These are phyloP conservation scores for Macaria notata DNA, from an alignment of 2,888 invertebrate genomes.

Conservation along the genomic window DNA sequence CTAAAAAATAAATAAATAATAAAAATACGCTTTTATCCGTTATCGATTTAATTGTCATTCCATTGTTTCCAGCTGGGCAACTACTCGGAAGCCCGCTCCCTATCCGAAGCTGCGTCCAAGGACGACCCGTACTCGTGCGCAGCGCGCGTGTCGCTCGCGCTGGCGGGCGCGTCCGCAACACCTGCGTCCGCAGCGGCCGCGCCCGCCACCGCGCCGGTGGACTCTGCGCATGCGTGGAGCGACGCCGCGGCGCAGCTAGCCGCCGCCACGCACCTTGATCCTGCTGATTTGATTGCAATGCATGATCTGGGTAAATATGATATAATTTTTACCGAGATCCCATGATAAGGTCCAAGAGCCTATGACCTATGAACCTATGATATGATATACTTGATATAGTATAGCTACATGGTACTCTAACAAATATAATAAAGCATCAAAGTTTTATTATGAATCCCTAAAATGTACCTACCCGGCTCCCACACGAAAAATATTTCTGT, in stretches of 20 bases:
- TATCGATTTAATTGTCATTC: too few species aligned
- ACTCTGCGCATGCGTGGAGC: conserved; percentile 38
- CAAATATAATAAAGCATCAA: too few species aligned
- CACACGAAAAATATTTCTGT: too few species aligned
- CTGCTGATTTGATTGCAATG: conserved; percentile 65
- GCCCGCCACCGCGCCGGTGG: conserved; percentile 19
- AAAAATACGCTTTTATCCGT: too few species aligned
- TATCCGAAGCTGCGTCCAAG: conserved; percentile 64
- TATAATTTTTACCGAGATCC: neutral
- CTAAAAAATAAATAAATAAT: too few species aligned
- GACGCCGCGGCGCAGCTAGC: conserved; percentile 53
- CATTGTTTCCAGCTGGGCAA: conserved; percentile 57
- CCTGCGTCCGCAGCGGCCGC: conserved; percentile 8
- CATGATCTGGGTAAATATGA: conserved; percentile 58
- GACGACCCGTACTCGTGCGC: conserved; percentile 73
- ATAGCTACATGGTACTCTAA: too few species aligned
- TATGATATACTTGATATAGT: too few species aligned
- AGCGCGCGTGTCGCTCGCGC: conserved; percentile 62
- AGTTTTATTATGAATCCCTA: too few species aligned
- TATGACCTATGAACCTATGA: neutral
- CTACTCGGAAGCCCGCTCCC: conserved; percentile 59
- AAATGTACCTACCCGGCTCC: too few species aligned
- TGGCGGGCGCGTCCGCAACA: conserved; percentile 40
- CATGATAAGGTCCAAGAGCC: neutral
- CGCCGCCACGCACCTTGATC: conserved; percentile 71